Conservation (phyloP, 1,140 invertebrate genomes). For the Euwallacea fornicatus region DNA sequence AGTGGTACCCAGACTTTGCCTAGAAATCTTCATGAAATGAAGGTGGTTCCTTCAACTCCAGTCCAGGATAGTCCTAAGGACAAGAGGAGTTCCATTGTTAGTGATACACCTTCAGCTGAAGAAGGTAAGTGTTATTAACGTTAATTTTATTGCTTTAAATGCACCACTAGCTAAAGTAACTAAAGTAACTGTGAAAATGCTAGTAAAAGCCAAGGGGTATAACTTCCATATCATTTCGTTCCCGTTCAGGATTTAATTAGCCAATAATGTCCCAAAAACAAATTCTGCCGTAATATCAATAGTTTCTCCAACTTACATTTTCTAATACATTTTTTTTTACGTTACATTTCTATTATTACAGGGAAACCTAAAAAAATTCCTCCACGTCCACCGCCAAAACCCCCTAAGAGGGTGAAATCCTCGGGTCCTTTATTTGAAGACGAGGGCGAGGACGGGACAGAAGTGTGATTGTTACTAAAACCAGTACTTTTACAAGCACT, state of each 20-base stretch:
- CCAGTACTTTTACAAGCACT: constrained; percentile 49
- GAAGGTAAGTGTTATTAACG: constrained; percentile 14
- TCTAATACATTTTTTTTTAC: constrained; percentile 15
- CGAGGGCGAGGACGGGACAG: constrained; percentile 83
- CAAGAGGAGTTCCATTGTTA: constrained; percentile 43
- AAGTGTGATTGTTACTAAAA: constrained; percentile 65
- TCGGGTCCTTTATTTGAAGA: constrained; percentile 75
- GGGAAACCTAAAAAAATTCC: constrained; percentile 65
- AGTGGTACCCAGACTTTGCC: constrained; percentile 51
- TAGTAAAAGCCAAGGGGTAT: too few relatives aligned
- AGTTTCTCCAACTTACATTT: too few relatives aligned
- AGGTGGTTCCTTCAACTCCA: constrained; percentile 35
- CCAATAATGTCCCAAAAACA: too few relatives aligned
- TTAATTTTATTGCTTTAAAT: background rate
- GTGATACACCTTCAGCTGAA: constrained; percentile 12
- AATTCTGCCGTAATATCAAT: background rate
- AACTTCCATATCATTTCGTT: too few relatives aligned
- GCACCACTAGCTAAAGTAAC: too few relatives aligned
- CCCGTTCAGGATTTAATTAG: too few relatives aligned
- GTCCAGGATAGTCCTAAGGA: constrained; percentile 41
- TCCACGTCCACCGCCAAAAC: constrained; percentile 77
- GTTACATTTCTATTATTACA: constrained; percentile 30
- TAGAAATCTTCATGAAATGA: constrained; percentile 52
- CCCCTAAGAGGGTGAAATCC: constrained; percentile 69
- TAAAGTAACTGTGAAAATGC: too few relatives aligned